Conservation (phyloP, 1,140 invertebrate genomes). For the Anoplophora glabripennis region DNA sequence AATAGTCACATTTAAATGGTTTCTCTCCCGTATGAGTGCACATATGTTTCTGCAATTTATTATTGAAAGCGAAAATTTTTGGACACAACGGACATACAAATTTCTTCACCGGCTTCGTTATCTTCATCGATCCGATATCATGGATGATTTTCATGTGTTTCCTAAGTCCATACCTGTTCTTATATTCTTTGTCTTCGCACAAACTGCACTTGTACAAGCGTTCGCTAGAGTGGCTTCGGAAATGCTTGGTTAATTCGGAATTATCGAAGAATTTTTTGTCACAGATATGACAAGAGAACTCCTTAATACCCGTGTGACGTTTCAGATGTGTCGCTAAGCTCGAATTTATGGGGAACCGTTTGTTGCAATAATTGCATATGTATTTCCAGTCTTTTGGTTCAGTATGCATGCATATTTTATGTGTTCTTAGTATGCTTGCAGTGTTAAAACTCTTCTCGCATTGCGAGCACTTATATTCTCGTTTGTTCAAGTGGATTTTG, state of each 20-base stretch:
- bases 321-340: constrained; percentile 25
- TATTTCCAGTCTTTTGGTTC: constrained; percentile 35
- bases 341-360: constrained; percentile 32
- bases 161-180: constrained; percentile 26
- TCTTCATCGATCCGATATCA: constrained; percentile 25
- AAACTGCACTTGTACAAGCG: constrained; percentile 92
- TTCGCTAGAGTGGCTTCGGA: constrained; percentile 95
- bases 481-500: constrained; percentile 34
- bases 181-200: constrained; percentile 73
- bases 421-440: constrained; percentile 28
- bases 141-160: constrained; percentile 30
- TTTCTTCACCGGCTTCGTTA: constrained; percentile 25
- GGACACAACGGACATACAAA: constrained; percentile 28
- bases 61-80: constrained; percentile 29
- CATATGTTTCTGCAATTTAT: constrained; percentile 31
- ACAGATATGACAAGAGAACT: constrained; percentile 81
- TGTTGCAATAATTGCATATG: constrained; percentile 23
- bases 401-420: constrained; percentile 31
- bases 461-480: constrained; percentile 29
- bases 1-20: constrained; percentile 26
- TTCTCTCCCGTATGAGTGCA: constrained; percentile 26
- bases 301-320: constrained; percentile 25
- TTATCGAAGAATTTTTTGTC: constrained; percentile 96
- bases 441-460: constrained; percentile 34
- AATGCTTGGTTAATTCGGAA: constrained; percentile 95